Evolutionary conservation across 2,113 vertebrate species (phyloP), one percentile per base, ranked within the genome.

Genomic region (Aptenodytes patagonicus): DNA sequence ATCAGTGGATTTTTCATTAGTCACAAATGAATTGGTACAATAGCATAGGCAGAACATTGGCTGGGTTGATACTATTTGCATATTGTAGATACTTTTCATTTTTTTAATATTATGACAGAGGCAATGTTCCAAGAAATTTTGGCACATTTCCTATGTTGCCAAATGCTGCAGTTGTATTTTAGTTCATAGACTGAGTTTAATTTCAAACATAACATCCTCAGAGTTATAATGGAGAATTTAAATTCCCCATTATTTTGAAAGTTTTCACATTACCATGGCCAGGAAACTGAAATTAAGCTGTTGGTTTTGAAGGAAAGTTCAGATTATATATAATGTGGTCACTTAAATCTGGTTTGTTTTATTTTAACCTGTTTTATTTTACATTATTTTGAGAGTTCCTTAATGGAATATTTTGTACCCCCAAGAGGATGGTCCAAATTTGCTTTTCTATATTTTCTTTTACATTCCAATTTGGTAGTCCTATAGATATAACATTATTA

Each of bases 1-100:
- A 93, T 94, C 82, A 96, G 85, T 83, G 78, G 20, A 46, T 95
- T 96, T 96, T 95, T 95, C 73, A 83, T 90, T 96, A 96, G 83
- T 93, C 93, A 89, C 90, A 92, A 96, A 93, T 86, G 93, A 95
- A 91, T 95, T 72, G 86, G 55, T 95, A 71, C 78, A 54, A 93
- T 80, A 89, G 71, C 88, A 91, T 24, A 95, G 96, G 92, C 95
- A 95, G 96, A 96, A 86, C 70, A 61, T 44, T 92, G 92, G 40
- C 64, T 79, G 57, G 44, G 57, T 52, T 95, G 68, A 81, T 89
- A 65, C 83, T 86, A 89, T 96, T 88, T 96, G 73, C 55, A 71
- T 93, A 90, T 90, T 83, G 80, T 80, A 93, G 83, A 83, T 90
- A 91, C 62, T 94, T 93, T 83, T 90, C 9, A 83, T 95, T 85